Evolutionary conservation across 2,888 invertebrate species (phyloP).

Genomic region (Trichopoda pennipes): DNA sequence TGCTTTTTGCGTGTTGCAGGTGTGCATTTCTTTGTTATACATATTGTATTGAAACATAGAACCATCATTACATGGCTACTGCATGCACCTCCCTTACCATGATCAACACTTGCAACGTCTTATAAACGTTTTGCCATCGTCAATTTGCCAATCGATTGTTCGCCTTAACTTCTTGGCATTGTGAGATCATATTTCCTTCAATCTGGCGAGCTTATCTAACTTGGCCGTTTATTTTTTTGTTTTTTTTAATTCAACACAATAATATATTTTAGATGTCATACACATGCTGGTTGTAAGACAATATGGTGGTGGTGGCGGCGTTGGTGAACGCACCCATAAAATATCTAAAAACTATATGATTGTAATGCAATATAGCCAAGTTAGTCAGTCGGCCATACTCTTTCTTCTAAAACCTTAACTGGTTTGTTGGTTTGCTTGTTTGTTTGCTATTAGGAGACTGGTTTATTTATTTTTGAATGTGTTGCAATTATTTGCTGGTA

Average conservation of each 20-base stretch:
- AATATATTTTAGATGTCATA: constrained; percentile 25
- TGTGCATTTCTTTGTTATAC: constrained; percentile 59
- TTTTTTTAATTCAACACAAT: constrained; percentile 29
- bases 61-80: constrained; percentile 7
- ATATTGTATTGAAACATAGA: constrained; percentile 34
- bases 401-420: constrained; percentile 57
- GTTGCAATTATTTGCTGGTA: neutral
- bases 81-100: constrained; percentile 32
- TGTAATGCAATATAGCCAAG: constrained; percentile 14
- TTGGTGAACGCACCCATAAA: constrained; percentile 47
- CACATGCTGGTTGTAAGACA: constrained; percentile 41
- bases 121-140: constrained; percentile 54
- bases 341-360: constrained; percentile 44
- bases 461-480: constrained; percentile 30
- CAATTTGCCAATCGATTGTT: constrained; percentile 64
- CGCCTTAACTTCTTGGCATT: constrained; percentile 46
- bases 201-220: constrained; percentile 51
- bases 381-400: constrained; percentile 8
- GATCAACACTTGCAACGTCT: neutral
- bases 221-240: constrained; percentile 35
- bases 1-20: constrained; percentile 64
- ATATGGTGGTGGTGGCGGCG: constrained; percentile 7
- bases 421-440: too few species aligned
- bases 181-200: constrained; percentile 61
- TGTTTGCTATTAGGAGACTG: neutral